Evolutionary conservation across 2,888 invertebrate genomes (phyloP).

Genomic region (Lepeophtheirus nordmannii): DNA sequence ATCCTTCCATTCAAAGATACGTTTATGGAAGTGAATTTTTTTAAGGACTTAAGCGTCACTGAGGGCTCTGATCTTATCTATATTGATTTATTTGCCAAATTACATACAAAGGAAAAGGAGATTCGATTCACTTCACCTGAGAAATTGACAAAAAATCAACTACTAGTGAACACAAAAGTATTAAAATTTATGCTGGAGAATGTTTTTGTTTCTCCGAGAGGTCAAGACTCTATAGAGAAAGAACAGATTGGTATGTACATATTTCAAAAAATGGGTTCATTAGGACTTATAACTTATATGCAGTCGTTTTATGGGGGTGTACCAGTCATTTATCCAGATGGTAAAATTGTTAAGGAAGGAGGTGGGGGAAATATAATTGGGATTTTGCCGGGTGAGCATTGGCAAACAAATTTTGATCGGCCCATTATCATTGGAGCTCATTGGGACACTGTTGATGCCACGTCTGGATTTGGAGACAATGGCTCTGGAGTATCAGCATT

Average conservation of each 20-base stretch:
- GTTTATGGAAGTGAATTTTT: neutral
- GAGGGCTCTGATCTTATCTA: neutral
- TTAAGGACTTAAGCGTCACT: neutral
- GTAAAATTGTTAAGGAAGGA: neutral
- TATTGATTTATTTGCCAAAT: neutral
- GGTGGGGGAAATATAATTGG: conserved; percentile 31
- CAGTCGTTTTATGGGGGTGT: neutral
- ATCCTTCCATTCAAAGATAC: neutral
- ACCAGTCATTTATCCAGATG: neutral
- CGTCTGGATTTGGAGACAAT: conserved; percentile 32
- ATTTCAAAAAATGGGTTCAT: neutral
- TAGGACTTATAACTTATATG: neutral
- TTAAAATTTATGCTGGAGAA: neutral
- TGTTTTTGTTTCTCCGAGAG: neutral
- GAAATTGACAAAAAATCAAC: neutral
- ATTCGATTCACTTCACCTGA: neutral
- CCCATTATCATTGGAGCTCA: conserved; percentile 34
- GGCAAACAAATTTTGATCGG: conserved; percentile 31
- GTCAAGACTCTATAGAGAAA: neutral
- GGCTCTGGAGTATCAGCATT: conserved; percentile 34
- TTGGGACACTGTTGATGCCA: conserved; percentile 33
- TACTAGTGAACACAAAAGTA: neutral
- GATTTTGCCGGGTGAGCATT: conserved; percentile 31
- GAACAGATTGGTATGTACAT: neutral
- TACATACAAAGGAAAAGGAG: neutral